These are phyloP conservation scores for Hipposideros armiger DNA, from an alignment of 2,113 vertebrate genomes.

Conservation along the genomic window DNA sequence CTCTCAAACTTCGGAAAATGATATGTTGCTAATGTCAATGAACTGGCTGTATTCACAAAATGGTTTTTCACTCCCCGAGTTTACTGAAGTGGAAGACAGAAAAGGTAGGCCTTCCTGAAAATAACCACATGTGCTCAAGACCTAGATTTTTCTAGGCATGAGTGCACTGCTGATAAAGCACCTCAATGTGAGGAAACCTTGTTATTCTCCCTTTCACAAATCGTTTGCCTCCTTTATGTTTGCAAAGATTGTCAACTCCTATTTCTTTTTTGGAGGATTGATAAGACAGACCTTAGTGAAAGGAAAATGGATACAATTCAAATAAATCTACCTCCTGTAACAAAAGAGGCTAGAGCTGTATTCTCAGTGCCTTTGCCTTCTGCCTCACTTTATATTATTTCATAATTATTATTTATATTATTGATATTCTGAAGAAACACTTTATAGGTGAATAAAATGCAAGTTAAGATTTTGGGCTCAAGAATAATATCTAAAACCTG, in stretches of 20 bases:
- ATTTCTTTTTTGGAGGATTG: slow-evolving; percentile 5
- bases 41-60: slow-evolving; percentile 39
- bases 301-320: not conserved
- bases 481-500: not conserved
- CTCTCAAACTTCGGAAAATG: slow-evolving; percentile 73
- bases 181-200: not conserved
- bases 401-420: not conserved
- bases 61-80: slow-evolving; percentile 45
- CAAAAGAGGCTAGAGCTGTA: not conserved
- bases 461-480: slow-evolving; percentile 2
- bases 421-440: not conserved
- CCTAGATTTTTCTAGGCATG: slow-evolving; percentile 5
- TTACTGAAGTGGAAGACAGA: slow-evolving; percentile 51
- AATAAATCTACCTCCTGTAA: not conserved
- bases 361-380: not conserved
- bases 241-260: slow-evolving; percentile 28
- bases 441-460: not conserved
- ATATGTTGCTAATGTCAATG: slow-evolving; percentile 41
- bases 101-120: slow-evolving; percentile 35
- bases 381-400: not conserved
- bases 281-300: not conserved
- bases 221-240: not conserved
- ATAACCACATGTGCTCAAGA: slow-evolving; percentile 28
- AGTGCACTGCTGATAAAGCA: slow-evolving; percentile 29
- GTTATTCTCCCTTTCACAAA: not conserved